Conservation (phyloP, 2,888 invertebrate genomes). For the Taphrorychus bicolor region DNA sequence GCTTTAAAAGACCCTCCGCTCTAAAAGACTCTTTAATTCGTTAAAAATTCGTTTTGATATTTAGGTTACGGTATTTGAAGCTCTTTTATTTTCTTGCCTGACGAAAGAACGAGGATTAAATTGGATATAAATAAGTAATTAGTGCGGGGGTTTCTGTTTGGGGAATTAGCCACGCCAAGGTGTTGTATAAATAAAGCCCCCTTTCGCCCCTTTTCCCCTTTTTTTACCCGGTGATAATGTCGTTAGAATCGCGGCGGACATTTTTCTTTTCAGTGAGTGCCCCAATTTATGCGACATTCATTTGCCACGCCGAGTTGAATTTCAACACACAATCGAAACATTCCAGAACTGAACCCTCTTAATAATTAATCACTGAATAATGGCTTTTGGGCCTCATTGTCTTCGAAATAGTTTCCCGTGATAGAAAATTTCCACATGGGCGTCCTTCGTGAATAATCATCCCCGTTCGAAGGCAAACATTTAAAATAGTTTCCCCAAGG, state of each 20-base stretch:
- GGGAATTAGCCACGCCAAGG: conserved; percentile 7
- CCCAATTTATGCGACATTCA: too few relatives aligned
- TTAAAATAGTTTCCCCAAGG: not conserved
- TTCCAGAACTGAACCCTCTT: conserved; percentile 7
- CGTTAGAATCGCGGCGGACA: not conserved
- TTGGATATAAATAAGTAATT: conserved; percentile 34
- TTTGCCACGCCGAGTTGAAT: not conserved
- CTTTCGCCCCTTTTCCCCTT: not conserved
- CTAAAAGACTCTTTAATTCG: conserved; percentile 17
- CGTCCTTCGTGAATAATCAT: conserved; percentile 2
- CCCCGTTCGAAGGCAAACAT: not conserved
- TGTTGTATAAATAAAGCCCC: not conserved
- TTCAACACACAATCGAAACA: conserved; percentile 5
- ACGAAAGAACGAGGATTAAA: conserved; percentile 17
- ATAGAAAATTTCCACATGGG: conserved; percentile 5
- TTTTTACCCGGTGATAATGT: too few relatives aligned
- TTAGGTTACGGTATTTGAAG: conserved; percentile 20
- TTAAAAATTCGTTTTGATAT: conserved; percentile 26
- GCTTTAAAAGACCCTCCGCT: conserved; percentile 1
- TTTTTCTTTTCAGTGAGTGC: not conserved
- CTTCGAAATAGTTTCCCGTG: conserved; percentile 1
- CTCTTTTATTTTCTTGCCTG: conserved; percentile 11
- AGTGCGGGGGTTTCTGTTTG: conserved; percentile 14
- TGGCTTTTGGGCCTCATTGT: conserved; percentile 7
- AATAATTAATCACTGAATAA: conserved; percentile 5